Base-by-base conservation (phyloP, 92 coral and sea anemone species). In the Micromussa lordhowensis region DNA sequence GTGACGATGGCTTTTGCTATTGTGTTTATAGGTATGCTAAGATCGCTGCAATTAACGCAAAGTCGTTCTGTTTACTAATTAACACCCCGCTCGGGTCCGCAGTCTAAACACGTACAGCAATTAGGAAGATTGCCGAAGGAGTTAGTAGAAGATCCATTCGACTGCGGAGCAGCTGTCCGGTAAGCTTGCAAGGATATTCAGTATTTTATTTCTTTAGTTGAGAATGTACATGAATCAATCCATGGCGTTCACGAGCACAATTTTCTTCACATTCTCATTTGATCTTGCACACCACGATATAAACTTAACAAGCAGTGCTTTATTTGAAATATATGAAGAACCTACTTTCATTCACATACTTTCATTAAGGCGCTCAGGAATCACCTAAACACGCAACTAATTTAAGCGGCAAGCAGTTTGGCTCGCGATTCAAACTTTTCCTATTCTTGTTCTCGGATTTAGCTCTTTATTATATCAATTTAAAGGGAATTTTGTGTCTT, bases 11-110 rank as follows among this genome's bases (percentile, higher is more conserved):
- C 28, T 40, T 57, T 19, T 72, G n/a, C 28, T 24, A 74, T 74
- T 84, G 48, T 75, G 14, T 2, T 28, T 32, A 5, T 21, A 14
- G 71, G 71, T 32, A 18, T 26, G 79, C 32, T 40, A 15, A 36
- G 35, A 73, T 84, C 24, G 17, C 72, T 17, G 75, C 54, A 73
- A 73, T 84, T 84, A 73, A 24, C 38, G 21, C 6, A 55, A 29
- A 18, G 24, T n/a, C 69, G 26, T 53, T 49, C 29, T 16, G 58
- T n/a, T 26, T 21, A 19, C 34, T 71, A 35, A 57, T 24, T 57
- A 55, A 17, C 59, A 26, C 26, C 58, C 73, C 74, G n/a, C 59
- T 57, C 19, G 64, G 81, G 35, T 74, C 74, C 2, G 17, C n/a
- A 49, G 40, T 49, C 26, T 19, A 32, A 73, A 28, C 71, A 66